Percentiles rank a stretch among this genome's conserved stretches.
phyloP scores from a whole-genome alignment of 2,113 vertebrate genomes.

The Sander lucioperca region DNA sequence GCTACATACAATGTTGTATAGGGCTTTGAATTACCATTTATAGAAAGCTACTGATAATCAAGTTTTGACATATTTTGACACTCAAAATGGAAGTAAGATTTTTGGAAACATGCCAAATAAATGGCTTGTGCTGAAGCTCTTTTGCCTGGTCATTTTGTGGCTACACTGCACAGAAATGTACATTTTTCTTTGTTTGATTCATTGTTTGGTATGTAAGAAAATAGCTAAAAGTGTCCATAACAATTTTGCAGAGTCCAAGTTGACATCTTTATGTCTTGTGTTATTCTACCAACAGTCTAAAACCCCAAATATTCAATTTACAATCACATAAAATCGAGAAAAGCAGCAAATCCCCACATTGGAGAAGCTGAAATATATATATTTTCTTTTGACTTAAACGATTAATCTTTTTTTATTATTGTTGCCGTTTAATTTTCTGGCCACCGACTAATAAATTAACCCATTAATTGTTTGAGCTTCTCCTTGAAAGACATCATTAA shows the following conservation, averaged over 20 bases:
- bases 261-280: not conserved
- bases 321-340: not conserved
- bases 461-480: not conserved
- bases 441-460: not conserved
- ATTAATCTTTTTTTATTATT: not conserved
- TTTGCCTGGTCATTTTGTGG: not conserved
- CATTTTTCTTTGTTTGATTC: not conserved
- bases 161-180: not conserved
- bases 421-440: not conserved
- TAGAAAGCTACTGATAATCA: constrained; percentile 45
- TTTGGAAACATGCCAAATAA: constrained; percentile 67
- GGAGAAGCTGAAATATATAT: not conserved
- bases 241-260: not conserved
- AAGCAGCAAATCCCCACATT: not conserved
- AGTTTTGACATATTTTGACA: constrained; percentile 63
- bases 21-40: constrained; percentile 45
- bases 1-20: constrained; percentile 39
- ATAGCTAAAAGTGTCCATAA: not conserved
- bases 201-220: not conserved
- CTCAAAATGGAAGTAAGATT: constrained; percentile 44
- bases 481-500: not conserved
- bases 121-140: constrained; percentile 34
- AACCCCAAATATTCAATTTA: not conserved
- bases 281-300: not conserved
- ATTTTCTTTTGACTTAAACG: not conserved